phyloP scores from a whole-genome alignment of 1,140 invertebrate genomes.

The Microplitis mediator region DNA sequence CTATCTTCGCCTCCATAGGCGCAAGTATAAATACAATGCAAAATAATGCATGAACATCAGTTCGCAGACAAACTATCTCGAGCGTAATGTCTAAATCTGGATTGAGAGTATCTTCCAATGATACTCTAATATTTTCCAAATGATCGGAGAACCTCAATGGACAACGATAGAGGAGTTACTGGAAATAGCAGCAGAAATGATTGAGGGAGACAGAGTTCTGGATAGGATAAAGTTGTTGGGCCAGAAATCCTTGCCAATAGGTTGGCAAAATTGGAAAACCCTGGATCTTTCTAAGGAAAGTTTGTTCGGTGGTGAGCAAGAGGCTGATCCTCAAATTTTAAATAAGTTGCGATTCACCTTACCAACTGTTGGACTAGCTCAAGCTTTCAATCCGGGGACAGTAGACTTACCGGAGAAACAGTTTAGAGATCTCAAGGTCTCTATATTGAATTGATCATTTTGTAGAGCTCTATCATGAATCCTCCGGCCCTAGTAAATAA shows the following conservation, averaged over 20 bases:
- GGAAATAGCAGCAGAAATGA: background rate
- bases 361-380: slow-evolving; percentile 6
- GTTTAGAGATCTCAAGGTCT: slow-evolving; percentile 33
- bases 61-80: too few relatives aligned
- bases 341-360: slow-evolving; percentile 13
- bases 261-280: background rate
- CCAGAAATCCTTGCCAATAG: background rate
- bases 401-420: slow-evolving; percentile 31
- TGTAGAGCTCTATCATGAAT: slow-evolving; percentile 35
- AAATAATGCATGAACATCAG: background rate
- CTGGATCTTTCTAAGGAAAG: slow-evolving; percentile 2
- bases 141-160: background rate
- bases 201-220: background rate
- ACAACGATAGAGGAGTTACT: background rate
- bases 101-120: background rate
- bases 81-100: background rate
- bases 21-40: background rate
- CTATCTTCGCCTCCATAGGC: background rate
- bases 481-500: slow-evolving; percentile 29
- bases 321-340: background rate
- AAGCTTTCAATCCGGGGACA: slow-evolving; percentile 8
- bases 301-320: background rate
- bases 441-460: slow-evolving; percentile 37
- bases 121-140: background rate
- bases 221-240: background rate